A percentile compares a stretch with the other conserved stretches of the same genome.
Evolutionary conservation across 64 coral and sea anemone genomes (phyloP).

Genomic region (Platygyra sinensis): DNA sequence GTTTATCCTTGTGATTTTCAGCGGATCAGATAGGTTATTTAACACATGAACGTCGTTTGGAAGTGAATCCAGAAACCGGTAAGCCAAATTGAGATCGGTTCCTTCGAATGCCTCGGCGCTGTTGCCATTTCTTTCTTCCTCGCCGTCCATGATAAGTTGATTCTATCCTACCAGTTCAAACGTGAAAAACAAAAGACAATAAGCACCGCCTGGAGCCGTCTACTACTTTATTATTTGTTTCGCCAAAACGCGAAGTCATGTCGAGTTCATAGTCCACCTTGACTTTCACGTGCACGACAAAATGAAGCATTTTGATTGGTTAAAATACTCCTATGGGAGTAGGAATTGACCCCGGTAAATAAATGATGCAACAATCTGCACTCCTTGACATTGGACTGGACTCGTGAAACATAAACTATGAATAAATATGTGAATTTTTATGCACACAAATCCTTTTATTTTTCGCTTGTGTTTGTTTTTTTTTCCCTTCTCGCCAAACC

Average conservation of each 20-base stretch:
- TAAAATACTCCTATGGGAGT: neutral
- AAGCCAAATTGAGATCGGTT: conserved; percentile 66
- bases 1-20: conserved; percentile 63
- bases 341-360: no score
- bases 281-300: neutral
- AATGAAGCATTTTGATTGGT: conserved; percentile 20
- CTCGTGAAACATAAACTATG: no score
- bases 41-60: conserved; percentile 71
- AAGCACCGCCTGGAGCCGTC: neutral
- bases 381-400: no score
- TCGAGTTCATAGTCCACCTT: conserved; percentile 6
- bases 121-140: neutral
- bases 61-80: conserved; percentile 73
- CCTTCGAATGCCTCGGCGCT: conserved; percentile 4
- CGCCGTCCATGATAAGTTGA: neutral
- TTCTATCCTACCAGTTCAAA: neutral
- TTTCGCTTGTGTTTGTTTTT: no score
- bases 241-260: neutral
- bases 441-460: no score
- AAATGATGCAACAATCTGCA: no score
- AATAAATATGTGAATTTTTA: no score
- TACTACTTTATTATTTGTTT: neutral
- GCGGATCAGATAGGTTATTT: conserved; percentile 71
- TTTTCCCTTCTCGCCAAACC: no score
- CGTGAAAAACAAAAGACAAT: neutral